phyloP scores from a whole-genome alignment of 2,888 invertebrate species.

The Pheosia tremula region DNA sequence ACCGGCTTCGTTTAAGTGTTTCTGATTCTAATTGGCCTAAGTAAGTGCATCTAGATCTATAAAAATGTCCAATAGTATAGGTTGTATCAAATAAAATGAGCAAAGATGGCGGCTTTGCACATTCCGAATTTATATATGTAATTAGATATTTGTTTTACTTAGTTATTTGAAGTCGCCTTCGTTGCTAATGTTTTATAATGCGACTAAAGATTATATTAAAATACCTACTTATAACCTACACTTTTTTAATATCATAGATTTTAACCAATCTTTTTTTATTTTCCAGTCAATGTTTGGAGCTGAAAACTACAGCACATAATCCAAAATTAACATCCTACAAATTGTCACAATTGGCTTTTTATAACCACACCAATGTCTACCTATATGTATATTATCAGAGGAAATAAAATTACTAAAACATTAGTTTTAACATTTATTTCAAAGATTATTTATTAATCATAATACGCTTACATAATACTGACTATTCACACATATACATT shows the following conservation, averaged over 20 bases:
- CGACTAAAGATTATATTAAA: too few relatives aligned
- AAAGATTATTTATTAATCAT: slow-evolving; percentile 58
- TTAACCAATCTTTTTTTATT: slow-evolving; percentile 49
- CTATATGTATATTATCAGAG: slow-evolving; percentile 19
- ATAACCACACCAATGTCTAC: slow-evolving; percentile 13
- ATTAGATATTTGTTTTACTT: too few relatives aligned
- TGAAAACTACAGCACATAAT: slow-evolving; percentile 66
- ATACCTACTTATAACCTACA: too few relatives aligned
- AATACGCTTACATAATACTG: slow-evolving; percentile 57
- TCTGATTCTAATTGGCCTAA: too few relatives aligned
- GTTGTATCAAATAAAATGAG: too few relatives aligned
- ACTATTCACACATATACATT: slow-evolving; percentile 53
- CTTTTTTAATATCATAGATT: not conserved
- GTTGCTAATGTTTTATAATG: too few relatives aligned
- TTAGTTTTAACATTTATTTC: slow-evolving; percentile 44
- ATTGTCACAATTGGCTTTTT: slow-evolving; percentile 31
- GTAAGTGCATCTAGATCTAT: too few relatives aligned
- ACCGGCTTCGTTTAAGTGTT: too few relatives aligned
- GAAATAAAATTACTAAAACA: slow-evolving; percentile 48
- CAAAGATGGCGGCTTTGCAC: too few relatives aligned
- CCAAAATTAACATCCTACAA: slow-evolving; percentile 13
- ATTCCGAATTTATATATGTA: too few relatives aligned
- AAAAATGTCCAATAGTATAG: too few relatives aligned
- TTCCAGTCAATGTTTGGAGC: slow-evolving; percentile 78
- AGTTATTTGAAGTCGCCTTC: too few relatives aligned